These are phyloP conservation scores for Fulica atra DNA, from an alignment of 2,113 vertebrate species.

Conservation along the genomic window DNA sequence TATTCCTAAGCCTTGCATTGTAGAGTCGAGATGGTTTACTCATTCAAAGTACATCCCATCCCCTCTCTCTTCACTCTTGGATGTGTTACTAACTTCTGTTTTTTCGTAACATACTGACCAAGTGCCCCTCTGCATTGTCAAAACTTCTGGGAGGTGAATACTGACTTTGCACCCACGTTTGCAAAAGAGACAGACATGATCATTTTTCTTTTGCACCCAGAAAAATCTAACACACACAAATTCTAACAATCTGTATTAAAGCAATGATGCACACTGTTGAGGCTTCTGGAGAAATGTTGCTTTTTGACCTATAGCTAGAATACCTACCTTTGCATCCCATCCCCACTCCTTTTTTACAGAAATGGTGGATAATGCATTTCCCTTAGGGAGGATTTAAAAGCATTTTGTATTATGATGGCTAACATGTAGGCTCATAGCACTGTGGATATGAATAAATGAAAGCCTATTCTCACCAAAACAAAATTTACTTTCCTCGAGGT, in stretches of 20 bases:
- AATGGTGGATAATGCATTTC: conserved; percentile 56
- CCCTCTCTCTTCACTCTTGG: not conserved
- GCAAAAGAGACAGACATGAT: not conserved
- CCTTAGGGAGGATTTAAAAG: conserved; percentile 67
- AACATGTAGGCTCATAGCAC: conserved; percentile 38
- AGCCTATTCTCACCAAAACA: conserved; percentile 28
- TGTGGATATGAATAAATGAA: conserved; percentile 37
- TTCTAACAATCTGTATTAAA: conserved; percentile 56
- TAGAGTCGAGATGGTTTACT: not conserved
- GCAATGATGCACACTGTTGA: conserved; percentile 32
- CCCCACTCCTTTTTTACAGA: conserved; percentile 62
- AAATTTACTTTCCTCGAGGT: not conserved
- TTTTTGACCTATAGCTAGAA: conserved; percentile 65
- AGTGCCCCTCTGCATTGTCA: not conserved
- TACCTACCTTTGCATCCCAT: not conserved
- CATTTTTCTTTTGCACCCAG: not conserved
- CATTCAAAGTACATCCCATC: not conserved
- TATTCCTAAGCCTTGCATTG: conserved; percentile 13
- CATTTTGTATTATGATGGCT: conserved; percentile 54
- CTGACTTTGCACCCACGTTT: not conserved
- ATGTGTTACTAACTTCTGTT: not conserved
- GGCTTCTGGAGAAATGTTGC: conserved; percentile 45
- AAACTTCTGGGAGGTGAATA: not conserved
- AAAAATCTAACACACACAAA: conserved; percentile 16
- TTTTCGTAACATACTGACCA: not conserved